Evolutionary conservation across 2,113 vertebrate genomes (phyloP), one percentile per base, ranked within the genome.

Genomic region (Anoplopoma fimbria): DNA sequence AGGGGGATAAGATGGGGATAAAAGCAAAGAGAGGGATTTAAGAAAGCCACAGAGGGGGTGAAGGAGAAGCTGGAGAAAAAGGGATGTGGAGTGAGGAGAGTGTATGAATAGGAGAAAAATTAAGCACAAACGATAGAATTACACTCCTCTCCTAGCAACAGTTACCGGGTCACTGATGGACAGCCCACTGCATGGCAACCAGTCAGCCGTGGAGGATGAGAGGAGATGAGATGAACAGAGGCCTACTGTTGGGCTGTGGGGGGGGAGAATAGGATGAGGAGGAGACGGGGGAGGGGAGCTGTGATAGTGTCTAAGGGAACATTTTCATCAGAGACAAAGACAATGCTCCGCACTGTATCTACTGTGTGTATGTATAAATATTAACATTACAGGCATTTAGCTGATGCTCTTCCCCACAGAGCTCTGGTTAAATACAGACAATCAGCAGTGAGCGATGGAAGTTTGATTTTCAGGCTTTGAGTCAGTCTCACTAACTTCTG

Each of bases 111-210:
- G 42, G 51, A 74, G 55, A 34, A 68, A 76, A 80, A 82, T 82
- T 76, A 42, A 62, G 79, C 49, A 45, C 8, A 15, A 45, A 64
- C 5, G 29, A 81, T 78, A 67, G 82, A 90, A 90, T 84, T 61
- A 90, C 72, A 79, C 29, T 75, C 53, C 76, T 89, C 86, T 87
- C 88, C 65, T 76, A 90, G 85, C 75, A 89, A 91, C 90, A 86
- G 90, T 93, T 87, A 74, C 88, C 34, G 38, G 77, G 81, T 87
- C 86, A 79, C 82, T 82, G 85, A 92, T 73, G 72, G 87, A 90
- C 87, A 88, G 82, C 76, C 55, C 33, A 65, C 86, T 83, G 81
- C 82, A 87, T 92, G 84, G 88, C 92, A 95, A 87, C 88, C 45
- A 82, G 74, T 87, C 85, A 60, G 83, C 42, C 29, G 31, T 74